phyloP scores from a whole-genome alignment of 2,888 invertebrate species.

The Muscina levida region DNA sequence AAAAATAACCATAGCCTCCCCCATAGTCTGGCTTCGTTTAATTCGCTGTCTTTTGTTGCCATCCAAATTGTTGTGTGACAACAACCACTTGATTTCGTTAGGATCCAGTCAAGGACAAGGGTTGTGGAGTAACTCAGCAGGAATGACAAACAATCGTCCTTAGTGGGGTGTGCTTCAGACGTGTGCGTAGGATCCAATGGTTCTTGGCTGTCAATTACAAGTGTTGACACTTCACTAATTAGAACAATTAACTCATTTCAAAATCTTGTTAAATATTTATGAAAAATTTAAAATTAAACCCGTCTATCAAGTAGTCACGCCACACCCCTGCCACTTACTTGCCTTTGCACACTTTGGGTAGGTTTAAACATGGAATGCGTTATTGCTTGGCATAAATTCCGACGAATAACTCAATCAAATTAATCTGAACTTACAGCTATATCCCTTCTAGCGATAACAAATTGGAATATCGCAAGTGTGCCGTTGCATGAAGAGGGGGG shows the following conservation, averaged over 20 bases:
- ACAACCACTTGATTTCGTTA: background rate
- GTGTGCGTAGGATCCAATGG: background rate
- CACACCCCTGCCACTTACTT: background rate
- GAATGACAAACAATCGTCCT: background rate
- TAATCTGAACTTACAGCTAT: background rate
- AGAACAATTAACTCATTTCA: slow-evolving; percentile 53
- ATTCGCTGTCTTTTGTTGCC: background rate
- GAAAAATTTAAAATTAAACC: slow-evolving; percentile 26
- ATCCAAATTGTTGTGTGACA: background rate
- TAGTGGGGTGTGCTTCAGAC: background rate
- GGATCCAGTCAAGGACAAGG: background rate
- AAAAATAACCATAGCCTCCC: too few species aligned
- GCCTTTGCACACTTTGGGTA: background rate
- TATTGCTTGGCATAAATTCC: background rate
- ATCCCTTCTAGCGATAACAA: background rate
- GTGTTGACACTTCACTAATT: slow-evolving; percentile 54
- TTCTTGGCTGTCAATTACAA: slow-evolving; percentile 46
- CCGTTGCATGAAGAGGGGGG: too few species aligned
- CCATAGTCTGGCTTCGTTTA: too few species aligned
- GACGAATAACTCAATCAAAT: background rate
- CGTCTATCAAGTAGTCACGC: background rate
- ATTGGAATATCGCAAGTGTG: too few species aligned
- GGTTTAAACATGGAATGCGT: background rate
- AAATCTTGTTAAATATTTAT: slow-evolving; percentile 50
- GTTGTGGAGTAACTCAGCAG: background rate